These are phyloP conservation scores for Diarsia mendica DNA, from an alignment of 2,888 invertebrate genomes.

Conservation along the genomic window DNA sequence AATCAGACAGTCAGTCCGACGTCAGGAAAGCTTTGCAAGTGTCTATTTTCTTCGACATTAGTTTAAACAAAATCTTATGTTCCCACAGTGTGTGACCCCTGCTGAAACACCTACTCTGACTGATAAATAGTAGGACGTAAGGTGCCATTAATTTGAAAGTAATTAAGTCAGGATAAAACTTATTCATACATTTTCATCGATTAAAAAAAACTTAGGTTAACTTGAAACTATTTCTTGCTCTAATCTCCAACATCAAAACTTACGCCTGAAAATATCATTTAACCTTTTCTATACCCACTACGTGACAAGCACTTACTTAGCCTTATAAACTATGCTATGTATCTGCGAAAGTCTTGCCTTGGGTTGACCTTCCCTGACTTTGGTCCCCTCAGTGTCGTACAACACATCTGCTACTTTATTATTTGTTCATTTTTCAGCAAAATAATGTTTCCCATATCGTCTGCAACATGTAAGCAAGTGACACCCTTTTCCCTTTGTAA, in stretches of 20 bases:
- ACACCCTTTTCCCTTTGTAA: constrained; percentile 51
- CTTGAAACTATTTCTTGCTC: neutral
- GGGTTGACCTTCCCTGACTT: constrained; percentile 11
- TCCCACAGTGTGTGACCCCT: neutral
- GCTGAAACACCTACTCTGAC: neutral
- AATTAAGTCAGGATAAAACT: neutral
- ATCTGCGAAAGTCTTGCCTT: constrained; percentile 10
- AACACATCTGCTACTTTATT: constrained; percentile 52
- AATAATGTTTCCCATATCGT: constrained; percentile 28
- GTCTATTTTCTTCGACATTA: neutral
- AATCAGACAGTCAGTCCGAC: neutral
- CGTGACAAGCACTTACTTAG: neutral
- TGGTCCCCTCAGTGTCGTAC: constrained; percentile 27
- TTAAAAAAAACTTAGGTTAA: neutral
- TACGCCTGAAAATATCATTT: neutral
- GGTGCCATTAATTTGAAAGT: neutral
- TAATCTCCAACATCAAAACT: neutral
- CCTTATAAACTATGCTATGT: constrained; percentile 21
- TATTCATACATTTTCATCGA: neutral
- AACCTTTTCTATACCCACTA: neutral
- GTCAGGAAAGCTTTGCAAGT: too few species aligned
- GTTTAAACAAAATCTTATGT: neutral
- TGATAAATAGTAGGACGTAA: neutral
- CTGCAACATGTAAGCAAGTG: constrained; percentile 44
- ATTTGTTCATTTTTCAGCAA: constrained; percentile 51